Evolutionary conservation across 2,113 vertebrate species (phyloP).

Genomic region (Campylomormyrus numenius): DNA sequence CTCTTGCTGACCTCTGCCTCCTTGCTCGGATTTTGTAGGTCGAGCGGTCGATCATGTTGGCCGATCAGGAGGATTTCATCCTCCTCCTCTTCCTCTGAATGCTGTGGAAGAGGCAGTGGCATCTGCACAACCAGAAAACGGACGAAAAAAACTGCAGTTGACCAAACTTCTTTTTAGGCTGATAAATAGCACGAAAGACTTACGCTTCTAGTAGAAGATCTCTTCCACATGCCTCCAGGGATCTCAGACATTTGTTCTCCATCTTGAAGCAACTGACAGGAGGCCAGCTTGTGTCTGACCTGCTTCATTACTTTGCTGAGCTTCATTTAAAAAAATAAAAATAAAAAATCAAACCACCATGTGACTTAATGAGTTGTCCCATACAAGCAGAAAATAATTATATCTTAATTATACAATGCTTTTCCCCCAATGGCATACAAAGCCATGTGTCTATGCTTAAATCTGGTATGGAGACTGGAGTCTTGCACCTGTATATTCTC

Average conservation of each 20-base stretch:
- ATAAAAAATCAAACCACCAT: background rate
- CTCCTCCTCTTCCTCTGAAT: constrained; percentile 2
- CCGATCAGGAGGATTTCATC: constrained; percentile 43
- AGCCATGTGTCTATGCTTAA: background rate
- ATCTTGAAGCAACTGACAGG: constrained; percentile 54
- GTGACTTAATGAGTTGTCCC: background rate
- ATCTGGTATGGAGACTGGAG: background rate
- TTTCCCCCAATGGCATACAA: background rate
- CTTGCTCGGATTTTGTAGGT: constrained; percentile 44
- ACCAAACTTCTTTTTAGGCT: background rate
- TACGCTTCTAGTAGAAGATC: constrained; percentile 52
- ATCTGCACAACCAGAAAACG: constrained; percentile 32
- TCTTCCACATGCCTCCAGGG: constrained; percentile 43
- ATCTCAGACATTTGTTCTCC: constrained; percentile 40
- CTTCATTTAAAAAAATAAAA: constrained; percentile 50
- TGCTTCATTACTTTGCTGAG: constrained; percentile 60
- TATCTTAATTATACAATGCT: background rate
- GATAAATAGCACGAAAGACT: constrained; percentile 26
- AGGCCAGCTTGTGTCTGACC: constrained; percentile 68
- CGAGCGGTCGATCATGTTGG: constrained; percentile 54
- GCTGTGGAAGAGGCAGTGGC: background rate
- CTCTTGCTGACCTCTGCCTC: constrained; percentile 10
- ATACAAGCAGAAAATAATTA: background rate
- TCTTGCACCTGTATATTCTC: background rate
- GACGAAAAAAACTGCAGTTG: background rate